Percentiles rank a stretch among this genome's conserved stretches.
Conservation (phyloP, 2,797 vertebrate species). For the Semaprochilodus insignis region DNA sequence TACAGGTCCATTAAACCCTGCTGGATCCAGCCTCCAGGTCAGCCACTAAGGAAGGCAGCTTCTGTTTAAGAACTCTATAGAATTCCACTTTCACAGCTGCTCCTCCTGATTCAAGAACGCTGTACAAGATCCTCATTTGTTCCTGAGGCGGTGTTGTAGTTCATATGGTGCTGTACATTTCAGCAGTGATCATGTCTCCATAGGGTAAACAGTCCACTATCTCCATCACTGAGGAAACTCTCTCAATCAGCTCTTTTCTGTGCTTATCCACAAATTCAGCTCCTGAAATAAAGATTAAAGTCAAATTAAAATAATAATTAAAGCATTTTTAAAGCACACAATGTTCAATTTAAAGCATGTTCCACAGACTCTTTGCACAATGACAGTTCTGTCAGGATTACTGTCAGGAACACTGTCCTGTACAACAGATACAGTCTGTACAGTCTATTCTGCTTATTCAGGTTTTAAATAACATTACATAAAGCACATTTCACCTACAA, state of each 20-base stretch:
- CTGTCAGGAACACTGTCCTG: no score
- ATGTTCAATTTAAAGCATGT: no score
- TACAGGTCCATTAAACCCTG: background rate
- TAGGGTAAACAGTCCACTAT: conserved; percentile 38
- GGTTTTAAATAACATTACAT: no score
- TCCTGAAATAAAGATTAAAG: conserved; percentile 11
- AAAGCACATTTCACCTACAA: no score
- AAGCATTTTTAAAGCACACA: no score
- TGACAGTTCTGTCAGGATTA: no score
- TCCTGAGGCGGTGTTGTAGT: background rate
- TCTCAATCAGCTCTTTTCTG: conserved; percentile 26
- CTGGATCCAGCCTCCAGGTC: background rate
- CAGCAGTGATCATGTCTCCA: conserved; percentile 6
- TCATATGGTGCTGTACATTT: conserved; percentile 9
- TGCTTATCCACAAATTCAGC: conserved; percentile 37
- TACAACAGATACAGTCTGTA: no score
- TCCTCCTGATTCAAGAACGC: conserved; percentile 14
- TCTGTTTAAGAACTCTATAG: conserved; percentile 18
- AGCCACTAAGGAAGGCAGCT: background rate
- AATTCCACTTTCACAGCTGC: background rate
- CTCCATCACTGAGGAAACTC: conserved; percentile 9
- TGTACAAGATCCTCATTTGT: conserved; percentile 5
- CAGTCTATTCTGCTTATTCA: no score
- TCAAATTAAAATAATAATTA: no score
- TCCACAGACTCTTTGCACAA: no score